Percentiles rank a stretch among this genome's conserved stretches.
Conservation (phyloP, 2,888 invertebrate species). For the Trichogramma evanescens region DNA sequence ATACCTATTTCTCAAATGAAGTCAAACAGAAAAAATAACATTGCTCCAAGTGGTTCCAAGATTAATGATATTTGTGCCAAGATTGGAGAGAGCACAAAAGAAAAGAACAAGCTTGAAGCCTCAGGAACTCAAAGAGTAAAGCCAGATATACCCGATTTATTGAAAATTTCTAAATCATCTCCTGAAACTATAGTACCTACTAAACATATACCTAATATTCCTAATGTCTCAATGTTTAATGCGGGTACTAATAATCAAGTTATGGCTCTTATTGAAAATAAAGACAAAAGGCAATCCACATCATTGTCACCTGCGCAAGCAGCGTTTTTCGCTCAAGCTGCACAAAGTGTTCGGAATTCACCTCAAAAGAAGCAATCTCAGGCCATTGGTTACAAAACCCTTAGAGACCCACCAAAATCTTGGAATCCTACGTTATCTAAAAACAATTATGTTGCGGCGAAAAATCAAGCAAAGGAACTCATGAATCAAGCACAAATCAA, state of each 20-base stretch:
- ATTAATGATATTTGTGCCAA: constrained; percentile 45
- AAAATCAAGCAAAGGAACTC: constrained; percentile 41
- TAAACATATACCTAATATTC: constrained; percentile 39
- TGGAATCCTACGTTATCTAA: constrained; percentile 58
- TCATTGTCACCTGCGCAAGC: constrained; percentile 18
- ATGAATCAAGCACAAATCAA: constrained; percentile 28
- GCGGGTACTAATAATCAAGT: constrained; percentile 24
- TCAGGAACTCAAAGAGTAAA: constrained; percentile 27
- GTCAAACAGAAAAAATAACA: constrained; percentile 39
- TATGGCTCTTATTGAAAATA: constrained; percentile 14
- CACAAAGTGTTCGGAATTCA: constrained; percentile 25
- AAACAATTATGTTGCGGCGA: constrained; percentile 44
- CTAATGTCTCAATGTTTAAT: constrained; percentile 40
- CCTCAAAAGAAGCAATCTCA: constrained; percentile 35
- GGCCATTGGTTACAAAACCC: constrained; percentile 53
- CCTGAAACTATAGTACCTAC: constrained; percentile 19
- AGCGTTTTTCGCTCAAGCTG: constrained; percentile 8
- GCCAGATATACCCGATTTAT: constrained; percentile 40
- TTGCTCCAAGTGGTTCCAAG: constrained; percentile 31
- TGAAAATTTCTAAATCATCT: constrained; percentile 40
- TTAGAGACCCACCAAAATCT: constrained; percentile 54
- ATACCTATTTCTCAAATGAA: constrained; percentile 44
- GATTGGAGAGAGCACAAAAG: constrained; percentile 43
- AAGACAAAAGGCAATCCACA: constrained; percentile 12
- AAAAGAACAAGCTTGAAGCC: constrained; percentile 38